Base-by-base conservation (phyloP, 1,140 invertebrate genomes). In the Drosophila novamexicana region DNA sequence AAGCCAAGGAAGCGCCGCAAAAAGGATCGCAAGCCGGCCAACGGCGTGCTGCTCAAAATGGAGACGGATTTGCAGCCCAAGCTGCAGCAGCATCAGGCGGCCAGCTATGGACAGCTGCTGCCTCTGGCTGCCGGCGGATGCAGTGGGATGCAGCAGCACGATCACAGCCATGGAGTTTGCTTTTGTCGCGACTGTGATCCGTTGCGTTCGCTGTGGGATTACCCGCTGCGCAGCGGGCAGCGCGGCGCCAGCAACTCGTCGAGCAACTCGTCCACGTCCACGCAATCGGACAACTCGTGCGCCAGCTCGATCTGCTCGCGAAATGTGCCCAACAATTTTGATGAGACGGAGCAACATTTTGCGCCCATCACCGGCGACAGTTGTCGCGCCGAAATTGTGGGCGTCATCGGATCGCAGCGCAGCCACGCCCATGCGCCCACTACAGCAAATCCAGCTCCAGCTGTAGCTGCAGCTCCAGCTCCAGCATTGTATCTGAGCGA, bases 1-100 rank as follows among this genome's bases (percentile, higher is more conserved):
- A 98, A 98, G 91, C 97, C 97, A 0, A 93, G 97, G 9, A 98
- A 98, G 91, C 94, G 97, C 16, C 94, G 97, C 82, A 98, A 98
- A 95, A 97, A 97, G 92, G 97, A 97, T 81, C 94, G 96, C 58
- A 97, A 97, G 71, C 78, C 77, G 7, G 66, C 77, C 1, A 91
- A 86, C 29, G 88, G 84, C 0, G 75, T 92, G 7, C 39, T 91
- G 12, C 66, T 91, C 29, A 91, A 91, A 56, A 61, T 91, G 66
- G 90, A 91, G 29, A 40, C 80, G 7, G 68, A 88, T 18, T 44
- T 84, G 65, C 84, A 78, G 14, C 61, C 70, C 2, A 85, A 85
- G 22, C 12, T 86, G 34, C 37, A 42, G 7, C 77, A 64, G 2
- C 22, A 52, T 7, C 58, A 44, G 0, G 4, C 42, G 12, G 45